Evolutionary conservation across 2,888 invertebrate genomes (phyloP).

Genomic region (Orthonevra nobilis): DNA sequence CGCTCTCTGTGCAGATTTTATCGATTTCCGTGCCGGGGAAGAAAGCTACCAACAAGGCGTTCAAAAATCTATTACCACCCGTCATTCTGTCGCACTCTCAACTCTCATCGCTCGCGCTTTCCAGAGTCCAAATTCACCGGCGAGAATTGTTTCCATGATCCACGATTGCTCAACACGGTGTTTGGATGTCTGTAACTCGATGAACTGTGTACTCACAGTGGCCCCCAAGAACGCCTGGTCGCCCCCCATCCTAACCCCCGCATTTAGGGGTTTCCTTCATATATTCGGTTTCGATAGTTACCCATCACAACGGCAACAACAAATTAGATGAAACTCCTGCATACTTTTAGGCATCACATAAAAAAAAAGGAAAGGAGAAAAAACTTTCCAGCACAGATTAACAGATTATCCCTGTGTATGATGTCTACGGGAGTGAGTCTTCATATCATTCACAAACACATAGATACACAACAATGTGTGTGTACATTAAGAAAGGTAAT

Average conservation of each 20-base stretch:
- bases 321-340: conserved; percentile 40
- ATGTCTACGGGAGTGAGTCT: conserved; percentile 1
- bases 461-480: no score
- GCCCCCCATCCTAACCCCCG: not conserved
- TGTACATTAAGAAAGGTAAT: conserved; percentile 57
- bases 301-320: conserved; percentile 44
- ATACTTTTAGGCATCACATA: conserved; percentile 23
- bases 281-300: conserved; percentile 50
- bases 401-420: conserved; percentile 48
- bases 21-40: conserved; percentile 51
- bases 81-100: conserved; percentile 20
- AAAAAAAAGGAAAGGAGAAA: conserved; percentile 4
- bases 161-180: conserved; percentile 4
- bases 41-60: conserved; percentile 21
- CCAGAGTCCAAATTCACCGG: conserved; percentile 58
- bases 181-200: conserved; percentile 44
- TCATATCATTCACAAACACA: no score
- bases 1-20: conserved; percentile 54
- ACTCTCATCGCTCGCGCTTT: conserved; percentile 15
- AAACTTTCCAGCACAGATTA: conserved; percentile 29
- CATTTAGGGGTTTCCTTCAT: not conserved
- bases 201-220: conserved; percentile 51
- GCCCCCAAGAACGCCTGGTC: conserved; percentile 19
- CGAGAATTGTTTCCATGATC: not conserved
- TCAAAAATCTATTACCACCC: not conserved